Evolutionary conservation across 1,140 invertebrate species (phyloP), one percentile per base, ranked within the genome.

Genomic region (Asobara japonica): DNA sequence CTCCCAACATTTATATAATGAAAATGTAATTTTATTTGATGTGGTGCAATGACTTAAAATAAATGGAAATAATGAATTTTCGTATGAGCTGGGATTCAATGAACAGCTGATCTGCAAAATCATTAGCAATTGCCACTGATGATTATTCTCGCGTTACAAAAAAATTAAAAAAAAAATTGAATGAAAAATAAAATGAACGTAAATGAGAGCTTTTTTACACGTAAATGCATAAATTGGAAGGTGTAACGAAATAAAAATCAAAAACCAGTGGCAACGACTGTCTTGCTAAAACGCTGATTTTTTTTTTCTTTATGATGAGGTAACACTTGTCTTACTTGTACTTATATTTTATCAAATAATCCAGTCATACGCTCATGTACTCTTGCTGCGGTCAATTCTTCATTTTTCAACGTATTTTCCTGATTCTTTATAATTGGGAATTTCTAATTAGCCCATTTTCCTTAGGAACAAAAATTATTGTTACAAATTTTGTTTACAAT

Each of bases 21-120:
- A 88, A 88, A 88, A 88, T 88, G 87, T 88, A 87, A 87, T 88
- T 88, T 56, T 88, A 88, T 88, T 88, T 87, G 85, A 87, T 88
- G 87, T 87, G 86, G 87, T 88, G 87, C 86, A 87, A 87, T 88
- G 87, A 88, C 86, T 88, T 88, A 88, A 88, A 87, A 83, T 88
- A 88, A 87, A 88, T 88, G 85, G 85, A 87, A 87, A 80, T 86
- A 87, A 88, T 88, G 86, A 88, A 87, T 80, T 79, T 88, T 81
- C 83, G 80, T 86, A 88, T 87, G 87, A 87, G 84, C 85, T 87
- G 85, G 86, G 86, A 82, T 84, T 72, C 81, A 87, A 25, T 87
- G 84, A 86, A 78, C 82, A 83, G 80, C 82, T 79, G n/a, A 30
- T 8, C n/a, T 62, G 60, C 27, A 62, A 62, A 62, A 62, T 62